phyloP scores from a whole-genome alignment of 2,888 invertebrate species.

The Campoletis raptor region DNA sequence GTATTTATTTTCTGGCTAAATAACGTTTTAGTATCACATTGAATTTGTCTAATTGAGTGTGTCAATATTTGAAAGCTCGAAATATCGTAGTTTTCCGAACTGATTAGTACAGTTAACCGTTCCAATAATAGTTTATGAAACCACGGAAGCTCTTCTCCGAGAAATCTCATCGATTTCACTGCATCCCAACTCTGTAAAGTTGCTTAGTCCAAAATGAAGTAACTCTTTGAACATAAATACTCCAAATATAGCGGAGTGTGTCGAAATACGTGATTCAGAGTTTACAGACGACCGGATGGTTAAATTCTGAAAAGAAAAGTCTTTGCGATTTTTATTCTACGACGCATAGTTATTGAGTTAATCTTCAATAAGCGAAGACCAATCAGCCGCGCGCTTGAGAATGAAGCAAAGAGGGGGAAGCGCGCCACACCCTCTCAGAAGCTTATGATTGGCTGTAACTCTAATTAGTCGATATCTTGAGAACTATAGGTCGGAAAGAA shows the following conservation, averaged over 20 bases:
- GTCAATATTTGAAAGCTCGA: background rate
- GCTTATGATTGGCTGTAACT: background rate
- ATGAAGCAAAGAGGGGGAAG: background rate
- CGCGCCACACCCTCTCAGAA: background rate
- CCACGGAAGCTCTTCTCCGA: background rate
- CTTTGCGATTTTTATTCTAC: background rate
- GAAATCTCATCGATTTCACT: background rate
- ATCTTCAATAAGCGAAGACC: background rate
- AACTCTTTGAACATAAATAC: conserved; percentile 3
- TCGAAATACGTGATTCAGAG: background rate
- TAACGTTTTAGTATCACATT: background rate
- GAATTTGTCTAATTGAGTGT: background rate
- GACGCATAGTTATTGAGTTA: background rate
- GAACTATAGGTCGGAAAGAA: background rate
- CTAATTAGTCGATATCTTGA: background rate
- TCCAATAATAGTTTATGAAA: background rate
- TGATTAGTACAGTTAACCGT: background rate
- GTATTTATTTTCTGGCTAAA: background rate
- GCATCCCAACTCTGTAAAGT: background rate
- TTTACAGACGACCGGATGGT: background rate
- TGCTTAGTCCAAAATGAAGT: conserved; percentile 6
- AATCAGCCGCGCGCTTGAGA: background rate
- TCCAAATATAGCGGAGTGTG: background rate
- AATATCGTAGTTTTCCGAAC: background rate
- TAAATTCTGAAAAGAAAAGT: conserved; percentile 8